Percentiles rank a stretch among this genome's conserved stretches.
These are phyloP conservation scores for Eufriesea mexicana DNA, from an alignment of 1,140 invertebrate genomes.

Conservation along the genomic window DNA sequence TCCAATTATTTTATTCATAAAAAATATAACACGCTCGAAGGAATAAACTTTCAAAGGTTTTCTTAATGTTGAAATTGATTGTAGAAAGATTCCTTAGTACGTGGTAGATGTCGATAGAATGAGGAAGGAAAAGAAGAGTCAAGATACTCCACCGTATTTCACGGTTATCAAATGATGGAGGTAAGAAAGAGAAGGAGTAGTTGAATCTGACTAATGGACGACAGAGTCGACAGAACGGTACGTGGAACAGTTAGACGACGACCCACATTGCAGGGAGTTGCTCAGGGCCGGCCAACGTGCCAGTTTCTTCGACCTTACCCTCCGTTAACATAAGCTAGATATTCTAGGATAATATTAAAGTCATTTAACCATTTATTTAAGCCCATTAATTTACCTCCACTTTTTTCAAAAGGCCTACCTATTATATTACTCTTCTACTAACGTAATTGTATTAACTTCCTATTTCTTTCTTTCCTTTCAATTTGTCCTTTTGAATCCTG, in stretches of 20 bases:
- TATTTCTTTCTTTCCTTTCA: neutral
- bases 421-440: neutral
- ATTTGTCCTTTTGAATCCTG: neutral
- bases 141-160: slow-evolving; percentile 14
- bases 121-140: slow-evolving; percentile 13
- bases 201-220: slow-evolving; percentile 55
- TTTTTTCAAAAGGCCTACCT: neutral
- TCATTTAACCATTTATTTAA: slow-evolving; percentile 6
- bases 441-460: neutral
- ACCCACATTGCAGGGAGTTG: slow-evolving; percentile 71
- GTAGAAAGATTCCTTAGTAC: slow-evolving; percentile 18
- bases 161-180: slow-evolving; percentile 3
- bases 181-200: slow-evolving; percentile 45
- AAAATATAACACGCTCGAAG: neutral
- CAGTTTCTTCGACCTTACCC: slow-evolving; percentile 75
- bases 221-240: slow-evolving; percentile 71
- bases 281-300: slow-evolving; percentile 70
- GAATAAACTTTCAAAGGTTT: slow-evolving; percentile 49
- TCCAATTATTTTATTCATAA: neutral
- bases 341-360: slow-evolving; percentile 27
- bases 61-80: slow-evolving; percentile 3
- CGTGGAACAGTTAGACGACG: slow-evolving; percentile 77
- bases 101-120: slow-evolving; percentile 20
- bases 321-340: slow-evolving; percentile 47
- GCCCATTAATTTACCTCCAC: neutral